Evolutionary conservation across 1,140 invertebrate species (phyloP).

Genomic region (Drosophila repletoides): DNA sequence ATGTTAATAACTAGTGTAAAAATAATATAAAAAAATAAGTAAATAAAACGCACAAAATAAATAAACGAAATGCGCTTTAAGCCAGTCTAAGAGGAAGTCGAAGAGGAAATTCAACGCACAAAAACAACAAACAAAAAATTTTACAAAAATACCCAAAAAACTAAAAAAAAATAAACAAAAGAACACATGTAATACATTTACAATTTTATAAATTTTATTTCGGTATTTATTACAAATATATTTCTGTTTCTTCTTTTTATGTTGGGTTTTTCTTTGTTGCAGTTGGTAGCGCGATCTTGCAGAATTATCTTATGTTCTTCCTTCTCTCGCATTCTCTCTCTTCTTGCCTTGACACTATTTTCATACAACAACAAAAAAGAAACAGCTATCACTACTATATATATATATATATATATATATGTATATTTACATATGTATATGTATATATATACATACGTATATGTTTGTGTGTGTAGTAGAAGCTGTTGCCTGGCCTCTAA

Average conservation of each 20-base stretch:
- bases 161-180: neutral
- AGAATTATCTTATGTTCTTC: too few relatives aligned
- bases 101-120: constrained; percentile 26
- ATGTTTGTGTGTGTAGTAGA: constrained; percentile 66
- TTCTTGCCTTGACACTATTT: constrained; percentile 61
- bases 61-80: constrained; percentile 23
- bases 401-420: neutral
- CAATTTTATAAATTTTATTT: too few relatives aligned
- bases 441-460: constrained; percentile 63
- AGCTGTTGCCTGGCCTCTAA: constrained; percentile 78
- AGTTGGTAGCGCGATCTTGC: neutral
- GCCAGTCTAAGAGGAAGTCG: neutral
- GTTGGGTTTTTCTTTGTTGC: too few relatives aligned
- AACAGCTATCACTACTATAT: constrained; percentile 2
- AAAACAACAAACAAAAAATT: constrained; percentile 18
- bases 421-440: constrained; percentile 28
- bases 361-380: constrained; percentile 22
- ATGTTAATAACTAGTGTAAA: constrained; percentile 8
- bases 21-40: constrained; percentile 16
- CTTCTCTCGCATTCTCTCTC: constrained; percentile 16
- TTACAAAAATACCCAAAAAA: constrained; percentile 4
- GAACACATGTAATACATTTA: constrained; percentile 8
- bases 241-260: too few relatives aligned
- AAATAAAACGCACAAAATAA: constrained; percentile 62
- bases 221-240: too few relatives aligned